Base-by-base conservation (phyloP, 2,113 vertebrate species). In the Crotophaga sulcirostris region DNA sequence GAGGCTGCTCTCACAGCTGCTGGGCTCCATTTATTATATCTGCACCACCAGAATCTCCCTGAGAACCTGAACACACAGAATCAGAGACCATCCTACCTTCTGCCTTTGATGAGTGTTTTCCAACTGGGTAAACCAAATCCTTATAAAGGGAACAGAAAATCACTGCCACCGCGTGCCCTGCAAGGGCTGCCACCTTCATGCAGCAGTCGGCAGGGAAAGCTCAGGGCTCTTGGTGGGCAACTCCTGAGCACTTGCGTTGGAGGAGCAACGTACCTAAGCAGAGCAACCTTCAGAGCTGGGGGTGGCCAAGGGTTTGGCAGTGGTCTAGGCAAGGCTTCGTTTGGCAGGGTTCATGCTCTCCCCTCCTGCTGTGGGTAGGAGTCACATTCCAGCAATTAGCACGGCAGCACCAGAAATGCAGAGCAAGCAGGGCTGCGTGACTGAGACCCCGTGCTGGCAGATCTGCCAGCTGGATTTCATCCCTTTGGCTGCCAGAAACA, bases 311-410 rank as follows among this genome's bases (percentile, higher is more conserved):
- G 44, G 9, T 42, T 62, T 76, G 70, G 40, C 75, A 55, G n/a
- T 5, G 34, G 63, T 23, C 33, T 31, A 54, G 38, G 51, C 26
- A 68, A 76, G 42, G 10, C 51, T 49, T 62, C 7, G 0, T 67
- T 70, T 74, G 59, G 47, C 59, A 40, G 45, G n/a, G 45, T 6
- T 81, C 19, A 0, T 6, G 29, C 25, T 76, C 40, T 56, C n/a
- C 42, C 76, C 74, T 64, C 10, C 3, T 0, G 0, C 56, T 1
- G 0, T 33, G 81, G 58, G 74, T 33, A 75, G 82, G 58, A 93
- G 64, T 67, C 85, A n/a, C 58, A 63, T 88, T 83, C 72, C 92
- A 90, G 82, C 49, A 91, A 94, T 77, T 75, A 96, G 72, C 70
- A 67, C 7, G 1, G 84, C 74, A 59, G 87, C 42, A 42, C 29